Conservation (phyloP, 2,888 invertebrate genomes). For the Ischnura elegans region DNA sequence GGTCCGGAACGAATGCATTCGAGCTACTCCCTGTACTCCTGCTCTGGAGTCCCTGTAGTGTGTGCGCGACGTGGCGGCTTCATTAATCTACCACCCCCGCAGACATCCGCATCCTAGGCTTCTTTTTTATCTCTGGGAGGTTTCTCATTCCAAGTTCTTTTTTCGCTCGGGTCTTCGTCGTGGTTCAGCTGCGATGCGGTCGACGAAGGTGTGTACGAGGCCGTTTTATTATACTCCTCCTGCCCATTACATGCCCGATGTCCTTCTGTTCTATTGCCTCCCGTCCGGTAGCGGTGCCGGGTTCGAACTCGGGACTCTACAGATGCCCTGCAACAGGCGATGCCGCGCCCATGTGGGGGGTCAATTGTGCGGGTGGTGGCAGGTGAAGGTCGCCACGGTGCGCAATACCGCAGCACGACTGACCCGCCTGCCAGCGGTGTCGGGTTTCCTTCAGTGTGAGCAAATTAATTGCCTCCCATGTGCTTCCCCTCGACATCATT, state of each 20-base stretch:
- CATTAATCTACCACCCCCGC: neutral
- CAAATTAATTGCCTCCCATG: too few relatives aligned
- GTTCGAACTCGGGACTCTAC: neutral
- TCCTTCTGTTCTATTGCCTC: neutral
- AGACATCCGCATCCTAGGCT: neutral
- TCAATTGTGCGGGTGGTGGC: neutral
- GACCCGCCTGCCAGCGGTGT: neutral
- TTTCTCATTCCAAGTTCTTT: neutral
- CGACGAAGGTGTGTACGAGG: neutral
- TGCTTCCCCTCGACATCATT: too few relatives aligned
- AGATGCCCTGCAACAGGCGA: neutral
- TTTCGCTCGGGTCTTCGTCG: neutral
- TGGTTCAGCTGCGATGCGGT: neutral
- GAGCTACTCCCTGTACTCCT: neutral
- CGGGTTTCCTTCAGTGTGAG: neutral
- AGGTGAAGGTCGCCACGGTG: neutral
- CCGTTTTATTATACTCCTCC: neutral
- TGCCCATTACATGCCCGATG: neutral
- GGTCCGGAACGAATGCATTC: neutral
- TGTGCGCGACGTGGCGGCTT: neutral
- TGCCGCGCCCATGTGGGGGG: slow-evolving; percentile 10
- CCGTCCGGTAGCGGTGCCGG: neutral
- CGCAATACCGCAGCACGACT: neutral
- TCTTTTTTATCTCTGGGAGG: neutral
- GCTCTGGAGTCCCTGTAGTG: neutral